A percentile compares a stretch with the other conserved stretches of the same genome.
phyloP scores from a whole-genome alignment of 2,888 invertebrate genomes.

The Gryllus longicercus region DNA sequence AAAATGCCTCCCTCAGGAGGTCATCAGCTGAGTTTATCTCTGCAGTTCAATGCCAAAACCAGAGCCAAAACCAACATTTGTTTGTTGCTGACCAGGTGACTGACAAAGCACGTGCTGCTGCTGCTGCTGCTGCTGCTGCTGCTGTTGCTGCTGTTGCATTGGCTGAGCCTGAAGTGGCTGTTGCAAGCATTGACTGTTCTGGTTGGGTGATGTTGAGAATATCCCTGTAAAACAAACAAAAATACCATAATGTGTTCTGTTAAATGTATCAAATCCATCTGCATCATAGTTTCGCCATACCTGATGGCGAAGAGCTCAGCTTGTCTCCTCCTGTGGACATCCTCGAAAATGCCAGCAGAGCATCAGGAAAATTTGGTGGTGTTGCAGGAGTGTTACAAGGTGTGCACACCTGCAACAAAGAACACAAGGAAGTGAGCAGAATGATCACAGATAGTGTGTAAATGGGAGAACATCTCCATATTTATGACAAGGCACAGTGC shows the following conservation, averaged over 20 bases:
- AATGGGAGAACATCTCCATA: background rate
- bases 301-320: conserved; percentile 39
- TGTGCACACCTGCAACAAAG: conserved; percentile 68
- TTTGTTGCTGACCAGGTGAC: conserved; percentile 29
- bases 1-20: background rate
- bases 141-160: background rate
- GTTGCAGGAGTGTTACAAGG: conserved; percentile 93
- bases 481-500: too few relatives aligned
- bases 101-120: conserved; percentile 1
- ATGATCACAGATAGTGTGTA: background rate
- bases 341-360: conserved; percentile 82
- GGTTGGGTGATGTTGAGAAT: conserved; percentile 46
- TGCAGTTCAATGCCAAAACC: conserved; percentile 34
- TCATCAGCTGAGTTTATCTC: conserved; percentile 30
- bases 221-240: conserved; percentile 43
- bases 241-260: background rate
- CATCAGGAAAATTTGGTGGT: conserved; percentile 90
- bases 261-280: background rate
- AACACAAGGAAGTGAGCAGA: conserved; percentile 9
- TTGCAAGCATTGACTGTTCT: conserved; percentile 48
- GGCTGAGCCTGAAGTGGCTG: conserved; percentile 22
- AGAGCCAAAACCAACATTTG: conserved; percentile 28
- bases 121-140: background rate
- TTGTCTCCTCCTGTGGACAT: conserved; percentile 64
- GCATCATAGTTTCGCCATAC: background rate